A percentile compares a stretch with the other conserved stretches of the same genome.
Evolutionary conservation across 1,140 invertebrate genomes (phyloP).

Genomic region (Campoletis sonorensis): DNA sequence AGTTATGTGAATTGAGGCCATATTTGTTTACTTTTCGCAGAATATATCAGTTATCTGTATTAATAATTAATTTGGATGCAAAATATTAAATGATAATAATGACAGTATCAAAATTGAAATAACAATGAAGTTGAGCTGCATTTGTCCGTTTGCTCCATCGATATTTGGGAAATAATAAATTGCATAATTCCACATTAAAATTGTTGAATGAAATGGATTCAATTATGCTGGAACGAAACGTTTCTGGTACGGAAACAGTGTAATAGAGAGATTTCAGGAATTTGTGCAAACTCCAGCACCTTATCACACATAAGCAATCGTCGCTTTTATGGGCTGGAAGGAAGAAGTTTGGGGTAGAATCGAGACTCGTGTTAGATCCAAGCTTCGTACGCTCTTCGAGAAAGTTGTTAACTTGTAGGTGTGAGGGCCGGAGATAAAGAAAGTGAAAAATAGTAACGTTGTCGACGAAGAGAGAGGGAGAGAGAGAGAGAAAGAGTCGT

Average conservation of each 20-base stretch:
- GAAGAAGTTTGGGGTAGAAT: neutral
- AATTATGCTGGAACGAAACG: neutral
- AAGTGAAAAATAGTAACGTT: neutral
- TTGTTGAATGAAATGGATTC: neutral
- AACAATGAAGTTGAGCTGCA: no score
- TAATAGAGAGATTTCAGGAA: neutral
- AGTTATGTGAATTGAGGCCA: no score
- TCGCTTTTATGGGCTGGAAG: constrained; percentile 1
- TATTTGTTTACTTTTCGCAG: no score
- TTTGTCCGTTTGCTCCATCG: no score
- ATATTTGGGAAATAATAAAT: no score
- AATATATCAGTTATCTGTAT: no score
- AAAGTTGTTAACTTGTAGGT: no score
- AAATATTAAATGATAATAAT: neutral
- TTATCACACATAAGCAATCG: neutral
- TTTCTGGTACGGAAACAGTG: neutral
- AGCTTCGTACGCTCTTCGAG: no score
- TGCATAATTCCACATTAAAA: no score
- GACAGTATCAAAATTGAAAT: no score
- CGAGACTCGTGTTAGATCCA: neutral
- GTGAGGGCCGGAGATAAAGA: neutral
- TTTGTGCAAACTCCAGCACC: neutral
- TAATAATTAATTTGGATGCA: no score
- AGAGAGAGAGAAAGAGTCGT: no score
- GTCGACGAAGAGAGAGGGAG: neutral